Evolutionary conservation across 2,888 invertebrate species (phyloP), one percentile per base, ranked within the genome.

Genomic region (Clusia tigrina): DNA sequence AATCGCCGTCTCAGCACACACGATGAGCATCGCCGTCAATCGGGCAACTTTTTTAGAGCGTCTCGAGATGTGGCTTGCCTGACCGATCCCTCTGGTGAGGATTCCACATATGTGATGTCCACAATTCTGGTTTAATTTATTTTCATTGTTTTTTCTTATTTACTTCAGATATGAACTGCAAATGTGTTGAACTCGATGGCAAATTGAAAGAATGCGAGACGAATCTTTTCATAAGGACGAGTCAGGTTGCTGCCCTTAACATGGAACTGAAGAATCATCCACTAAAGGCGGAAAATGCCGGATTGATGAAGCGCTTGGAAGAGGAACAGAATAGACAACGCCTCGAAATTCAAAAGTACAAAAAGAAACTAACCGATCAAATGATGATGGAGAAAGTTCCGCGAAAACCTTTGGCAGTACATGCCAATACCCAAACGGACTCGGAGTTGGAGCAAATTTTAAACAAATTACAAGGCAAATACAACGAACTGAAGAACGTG

Each of bases 191-290:
- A 53, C 63, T 83, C 5, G 72, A 79, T 68, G 57, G 60, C 1
- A 81, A 79, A 65, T 64, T 83, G 0, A 69, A 71, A 23, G 78
- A 80, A n/a, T 72, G 77, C 20, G 76, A 78, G 65, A 73, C 71
- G 2, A 69, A 70, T 18, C 63, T 82, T 0, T 76, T 74, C 18
- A 78, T 82, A 54, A 73, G 71, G 23, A 78, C 78, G 12, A 77
- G 80, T 46, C 79, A 80, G 65, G 78, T 82, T 10, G 77, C 77
- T 2, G 76, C 74, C 0, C 64, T 81, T 0, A 74, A 69, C 1
- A 72, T 81, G 64, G 76, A 82, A 67, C 56, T 79, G 2, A 79
- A 78, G 65, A 74, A 74, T 61, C 79, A 83, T 71, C 81, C 83
- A 0, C 62, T 81, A 0, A 81, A 80, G 60, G 72, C 76, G 2